Base-by-base conservation (phyloP, 2,888 invertebrate genomes). In the Linnaemya tessellans region DNA sequence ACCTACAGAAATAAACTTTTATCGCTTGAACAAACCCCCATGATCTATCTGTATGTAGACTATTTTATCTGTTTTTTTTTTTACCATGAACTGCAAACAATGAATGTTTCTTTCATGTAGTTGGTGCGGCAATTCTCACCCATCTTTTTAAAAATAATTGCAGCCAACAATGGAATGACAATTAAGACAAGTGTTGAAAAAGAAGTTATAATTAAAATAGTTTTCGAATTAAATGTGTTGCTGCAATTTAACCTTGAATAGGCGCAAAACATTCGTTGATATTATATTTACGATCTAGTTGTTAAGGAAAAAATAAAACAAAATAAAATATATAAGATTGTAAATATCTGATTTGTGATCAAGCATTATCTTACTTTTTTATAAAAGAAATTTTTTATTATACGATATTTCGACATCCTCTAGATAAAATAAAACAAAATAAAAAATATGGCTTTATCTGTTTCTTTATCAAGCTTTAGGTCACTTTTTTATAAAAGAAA, bases 111-210 rank as follows among this genome's bases (percentile, higher is more conserved):
- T 22, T 41, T 18, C 41, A 54, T 54, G 25, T 18, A 18, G 15
- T 64, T 70, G 25, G 13, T 73, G 3, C 38, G 25, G 18, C 58
- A 15, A 9, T 80, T 81, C 81, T 68, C 81, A 77, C 15, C 75
- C 68, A 64, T 75, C 18, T 74, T 62, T 62, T 62, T 18, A 0
- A 38, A 30, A 64, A 49, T 73, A 80, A 80, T 22, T 65, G 43
- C 62, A 62, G 56, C 43, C 65, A 81, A 62, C 67, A 67, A 20
- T 68, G 75, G 81, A 81, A 81, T 81, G 68, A 81, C 75, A 75
- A 81, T 70, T 75, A 70, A 70, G 81, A 75, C 81, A 81, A 81
- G 75, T 81, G 81, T 81, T 81, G 70, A 81, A 81, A 75, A 75
- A 81, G 58, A 75, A 62, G 62, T 62, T 68, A 64, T 75, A 81